phyloP scores from a whole-genome alignment of 1,140 invertebrate species.

The Lasioglossum albipes region DNA sequence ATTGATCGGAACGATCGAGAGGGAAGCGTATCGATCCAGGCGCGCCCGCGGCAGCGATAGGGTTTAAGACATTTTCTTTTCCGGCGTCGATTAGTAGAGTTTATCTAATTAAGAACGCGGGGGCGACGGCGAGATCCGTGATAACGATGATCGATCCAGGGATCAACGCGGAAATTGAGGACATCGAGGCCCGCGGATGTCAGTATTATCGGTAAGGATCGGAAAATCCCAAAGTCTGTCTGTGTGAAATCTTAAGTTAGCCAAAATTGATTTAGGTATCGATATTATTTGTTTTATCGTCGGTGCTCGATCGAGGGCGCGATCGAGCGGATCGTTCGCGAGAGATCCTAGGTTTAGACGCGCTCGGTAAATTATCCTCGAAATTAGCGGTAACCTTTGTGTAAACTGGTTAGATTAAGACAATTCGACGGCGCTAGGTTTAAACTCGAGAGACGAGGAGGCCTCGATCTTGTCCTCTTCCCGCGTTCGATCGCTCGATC shows the following conservation, averaged over 20 bases:
- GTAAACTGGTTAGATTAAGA: slow-evolving; percentile 18
- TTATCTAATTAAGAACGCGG: slow-evolving; percentile 32
- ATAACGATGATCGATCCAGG: neutral
- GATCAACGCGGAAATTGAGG: slow-evolving; percentile 10
- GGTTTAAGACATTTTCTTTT: slow-evolving; percentile 51
- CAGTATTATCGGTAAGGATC: slow-evolving; percentile 36
- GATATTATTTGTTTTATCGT: too few relatives aligned
- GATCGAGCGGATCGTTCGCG: too few relatives aligned
- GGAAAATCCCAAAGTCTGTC: neutral
- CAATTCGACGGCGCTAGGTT: slow-evolving; percentile 17
- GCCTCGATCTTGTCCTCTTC: neutral
- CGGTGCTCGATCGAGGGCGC: too few relatives aligned
- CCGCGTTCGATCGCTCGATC: neutral
- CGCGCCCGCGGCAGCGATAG: slow-evolving; percentile 41
- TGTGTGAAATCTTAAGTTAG: neutral
- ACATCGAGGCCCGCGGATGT: slow-evolving; percentile 3
- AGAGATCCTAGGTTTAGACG: neutral
- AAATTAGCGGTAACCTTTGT: neutral
- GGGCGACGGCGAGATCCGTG: slow-evolving; percentile 29
- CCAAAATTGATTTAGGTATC: neutral
- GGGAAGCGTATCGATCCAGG: slow-evolving; percentile 1
- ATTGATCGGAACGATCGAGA: too few relatives aligned
- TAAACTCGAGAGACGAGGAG: neutral
- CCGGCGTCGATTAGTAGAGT: slow-evolving; percentile 38
- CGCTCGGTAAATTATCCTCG: neutral